Conservation (phyloP, 2,113 vertebrate genomes). For the Prietella phreatophila region DNA sequence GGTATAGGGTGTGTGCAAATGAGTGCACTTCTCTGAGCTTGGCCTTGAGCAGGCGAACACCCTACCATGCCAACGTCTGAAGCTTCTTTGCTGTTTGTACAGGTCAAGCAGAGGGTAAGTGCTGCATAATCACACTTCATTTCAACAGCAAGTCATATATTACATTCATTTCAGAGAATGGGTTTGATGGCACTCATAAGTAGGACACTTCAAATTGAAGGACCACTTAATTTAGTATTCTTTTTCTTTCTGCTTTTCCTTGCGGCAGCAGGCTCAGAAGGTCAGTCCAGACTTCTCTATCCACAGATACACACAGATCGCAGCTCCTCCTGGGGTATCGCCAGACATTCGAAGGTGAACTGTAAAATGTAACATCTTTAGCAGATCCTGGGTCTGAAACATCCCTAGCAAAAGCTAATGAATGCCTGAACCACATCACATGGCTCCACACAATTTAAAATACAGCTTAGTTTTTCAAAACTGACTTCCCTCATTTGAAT, state of each 20-base stretch:
- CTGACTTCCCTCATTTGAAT: background rate
- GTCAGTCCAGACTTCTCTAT: no score
- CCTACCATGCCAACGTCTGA: slow-evolving; percentile 80
- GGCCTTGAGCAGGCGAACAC: slow-evolving; percentile 81
- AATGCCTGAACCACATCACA: background rate
- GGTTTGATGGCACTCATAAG: background rate
- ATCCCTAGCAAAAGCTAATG: background rate
- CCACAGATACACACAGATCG: background rate
- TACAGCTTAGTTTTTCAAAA: background rate
- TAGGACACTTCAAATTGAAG: background rate
- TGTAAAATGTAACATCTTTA: background rate
- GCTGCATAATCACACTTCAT: background rate
- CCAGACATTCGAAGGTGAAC: background rate
- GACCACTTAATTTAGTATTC: background rate
- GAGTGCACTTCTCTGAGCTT: slow-evolving; percentile 86
- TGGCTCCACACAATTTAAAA: background rate
- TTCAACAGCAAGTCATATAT: background rate
- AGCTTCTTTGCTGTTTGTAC: slow-evolving; percentile 85
- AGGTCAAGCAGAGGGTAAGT: background rate
- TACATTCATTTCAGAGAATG: background rate
- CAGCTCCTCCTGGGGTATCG: background rate
- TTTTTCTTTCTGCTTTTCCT: background rate
- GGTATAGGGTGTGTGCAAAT: slow-evolving; percentile 77
- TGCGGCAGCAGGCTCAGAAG: background rate
- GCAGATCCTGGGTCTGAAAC: background rate